Conservation (phyloP, 2,797 vertebrate genomes). For the Sebastes wilsoni region DNA sequence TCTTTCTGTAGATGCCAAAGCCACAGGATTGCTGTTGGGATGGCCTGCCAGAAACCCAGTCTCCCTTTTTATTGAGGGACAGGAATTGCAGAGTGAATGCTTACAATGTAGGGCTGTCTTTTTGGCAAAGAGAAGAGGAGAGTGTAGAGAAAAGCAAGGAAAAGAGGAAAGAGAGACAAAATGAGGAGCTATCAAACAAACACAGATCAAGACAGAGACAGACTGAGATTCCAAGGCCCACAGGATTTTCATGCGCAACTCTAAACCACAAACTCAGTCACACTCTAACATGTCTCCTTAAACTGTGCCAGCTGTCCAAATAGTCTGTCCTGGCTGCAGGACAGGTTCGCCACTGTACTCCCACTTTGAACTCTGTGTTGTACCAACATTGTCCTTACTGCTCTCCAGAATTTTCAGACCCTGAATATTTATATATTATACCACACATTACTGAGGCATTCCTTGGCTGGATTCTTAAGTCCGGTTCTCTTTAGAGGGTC, state of each 20-base stretch:
- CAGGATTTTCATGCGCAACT: slow-evolving; percentile 54
- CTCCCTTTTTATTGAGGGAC: slow-evolving; percentile 59
- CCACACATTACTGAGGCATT: slow-evolving; percentile 56
- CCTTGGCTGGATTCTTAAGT: slow-evolving; percentile 19
- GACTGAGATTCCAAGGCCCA: slow-evolving; percentile 31
- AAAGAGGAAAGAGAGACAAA: background rate
- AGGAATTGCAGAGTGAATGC: slow-evolving; percentile 46
- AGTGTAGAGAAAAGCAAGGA: background rate
- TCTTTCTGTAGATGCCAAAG: slow-evolving; percentile 52
- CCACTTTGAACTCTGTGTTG: slow-evolving; percentile 47
- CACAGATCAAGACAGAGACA: slow-evolving; percentile 27
- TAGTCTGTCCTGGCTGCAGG: slow-evolving; percentile 56
- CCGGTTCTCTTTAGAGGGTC: background rate
- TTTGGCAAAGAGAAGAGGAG: slow-evolving; percentile 3
- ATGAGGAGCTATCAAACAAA: slow-evolving; percentile 26
- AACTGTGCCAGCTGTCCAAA: slow-evolving; percentile 88
- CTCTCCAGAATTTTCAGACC: slow-evolving; percentile 36
- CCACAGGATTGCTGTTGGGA: slow-evolving; percentile 65
- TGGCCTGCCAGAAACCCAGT: slow-evolving; percentile 53
- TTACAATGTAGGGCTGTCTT: slow-evolving; percentile 30
- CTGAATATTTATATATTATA: slow-evolving; percentile 17
- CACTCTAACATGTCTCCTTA: slow-evolving; percentile 77
- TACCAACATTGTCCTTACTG: slow-evolving; percentile 45
- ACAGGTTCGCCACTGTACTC: slow-evolving; percentile 66
- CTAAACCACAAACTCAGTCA: slow-evolving; percentile 74